Percentiles rank a stretch among this genome's conserved stretches.
These are phyloP conservation scores for Meliscaeva auricollis DNA, from an alignment of 2,888 invertebrate genomes.

Conservation along the genomic window DNA sequence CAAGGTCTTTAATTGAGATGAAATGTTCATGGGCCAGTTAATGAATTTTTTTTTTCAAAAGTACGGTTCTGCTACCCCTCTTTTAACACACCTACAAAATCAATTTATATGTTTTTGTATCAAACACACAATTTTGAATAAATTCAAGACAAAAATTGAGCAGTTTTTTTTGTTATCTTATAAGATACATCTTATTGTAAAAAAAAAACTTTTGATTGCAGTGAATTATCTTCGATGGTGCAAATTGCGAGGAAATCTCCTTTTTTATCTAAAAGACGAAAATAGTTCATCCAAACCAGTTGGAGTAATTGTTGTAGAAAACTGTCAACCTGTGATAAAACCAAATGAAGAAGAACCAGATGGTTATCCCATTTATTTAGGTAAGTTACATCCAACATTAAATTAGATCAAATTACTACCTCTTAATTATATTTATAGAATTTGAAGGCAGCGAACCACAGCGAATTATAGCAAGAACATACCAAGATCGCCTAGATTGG, in stretches of 20 bases:
- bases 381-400: slow-evolving; percentile 84
- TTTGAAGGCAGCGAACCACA: slow-evolving; percentile 93
- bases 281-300: slow-evolving; percentile 95
- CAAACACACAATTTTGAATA: too few species aligned
- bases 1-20: too few species aligned
- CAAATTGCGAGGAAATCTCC: slow-evolving; percentile 94
- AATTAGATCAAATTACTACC: background rate
- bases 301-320: slow-evolving; percentile 95
- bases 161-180: too few species aligned
- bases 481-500: slow-evolving; percentile 94
- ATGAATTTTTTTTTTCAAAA: too few species aligned
- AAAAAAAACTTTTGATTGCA: too few species aligned
- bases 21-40: too few species aligned
- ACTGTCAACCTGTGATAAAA: slow-evolving; percentile 90
- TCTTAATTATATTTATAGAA: slow-evolving; percentile 84
- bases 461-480: slow-evolving; percentile 91
- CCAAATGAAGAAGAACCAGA: slow-evolving; percentile 87
- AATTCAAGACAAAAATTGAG: too few species aligned
- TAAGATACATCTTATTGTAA: too few species aligned
- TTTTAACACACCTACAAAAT: background rate
- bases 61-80: too few species aligned
- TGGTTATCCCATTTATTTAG: slow-evolving; percentile 92
- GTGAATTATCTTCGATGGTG: slow-evolving; percentile 94
- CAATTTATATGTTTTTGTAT: background rate
- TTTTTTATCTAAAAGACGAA: slow-evolving; percentile 96